Base-by-base conservation (phyloP, 2,113 vertebrate genomes). In the Sus scrofa region DNA sequence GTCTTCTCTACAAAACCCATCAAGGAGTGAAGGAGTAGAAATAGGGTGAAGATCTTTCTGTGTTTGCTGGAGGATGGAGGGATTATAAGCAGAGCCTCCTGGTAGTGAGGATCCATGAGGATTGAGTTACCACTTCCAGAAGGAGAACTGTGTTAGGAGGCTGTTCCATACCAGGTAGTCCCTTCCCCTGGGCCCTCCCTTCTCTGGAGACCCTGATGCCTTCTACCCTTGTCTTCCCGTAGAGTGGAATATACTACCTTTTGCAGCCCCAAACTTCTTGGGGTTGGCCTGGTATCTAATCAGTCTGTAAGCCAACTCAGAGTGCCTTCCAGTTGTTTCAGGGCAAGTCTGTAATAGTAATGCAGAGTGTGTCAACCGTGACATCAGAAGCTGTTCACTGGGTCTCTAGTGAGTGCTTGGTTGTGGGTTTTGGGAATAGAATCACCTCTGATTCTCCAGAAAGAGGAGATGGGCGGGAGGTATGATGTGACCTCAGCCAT, bases 21-120 rank as follows among this genome's bases (percentile, higher is more conserved):
- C 5, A 65, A 7, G 37, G 30, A 73, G 68, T 24, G 3, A 79
- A 52, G 9, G n/a, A 65, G 26, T 26, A 32, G 54, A 95, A 86
- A 39, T 34, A 32, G 5, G 67, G 30, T 81, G 37, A 90, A 19
- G 18, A 4, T 44, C 2, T 94, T 39, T 56, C 2, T 1, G 60
- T 63, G 20, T 71, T 88, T 93, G 6, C 8, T 56, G 50, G n/a
- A 73, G 32, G 44, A 56, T 70, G 54, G 1, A 32, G 12, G 20
- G 30, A 30, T 91, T 88, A 91, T 82, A 94, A 91, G 19, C 34
- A 77, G 58, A 86, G n/a, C n/a, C 60, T 39, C 65, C 34, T 67
- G 91, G 75, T 75, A 84, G 15, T 54, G 7, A 81, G 16, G 13
- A 3, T 65, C 71, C 39, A 2, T 37, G 60, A 75, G 58, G 93